Evolutionary conservation across 2,888 invertebrate species (phyloP).

Genomic region (Dynastes maya): DNA sequence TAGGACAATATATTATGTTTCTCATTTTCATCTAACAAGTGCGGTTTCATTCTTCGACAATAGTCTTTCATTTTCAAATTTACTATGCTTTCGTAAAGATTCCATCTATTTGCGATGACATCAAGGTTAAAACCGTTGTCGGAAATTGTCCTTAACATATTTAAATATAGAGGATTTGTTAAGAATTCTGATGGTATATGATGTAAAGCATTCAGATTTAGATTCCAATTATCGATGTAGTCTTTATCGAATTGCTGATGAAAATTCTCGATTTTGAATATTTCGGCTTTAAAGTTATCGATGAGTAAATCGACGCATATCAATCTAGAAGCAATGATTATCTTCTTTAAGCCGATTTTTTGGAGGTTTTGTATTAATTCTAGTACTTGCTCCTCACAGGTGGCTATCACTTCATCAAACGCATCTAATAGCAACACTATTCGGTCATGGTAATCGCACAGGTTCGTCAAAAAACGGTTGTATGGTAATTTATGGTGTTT

Average conservation of each 20-base stretch:
- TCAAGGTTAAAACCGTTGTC: neutral
- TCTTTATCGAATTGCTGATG: neutral
- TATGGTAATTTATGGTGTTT: neutral
- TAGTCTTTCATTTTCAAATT: neutral
- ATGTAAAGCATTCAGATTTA: neutral
- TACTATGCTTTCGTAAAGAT: neutral
- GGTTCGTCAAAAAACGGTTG: neutral
- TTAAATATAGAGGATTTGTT: neutral
- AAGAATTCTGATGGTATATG: neutral
- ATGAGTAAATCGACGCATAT: neutral
- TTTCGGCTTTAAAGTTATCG: neutral
- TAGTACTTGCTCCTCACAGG: neutral
- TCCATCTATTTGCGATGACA: neutral
- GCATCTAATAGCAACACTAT: neutral
- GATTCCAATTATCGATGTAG: neutral
- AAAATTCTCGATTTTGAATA: neutral
- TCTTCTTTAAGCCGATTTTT: neutral
- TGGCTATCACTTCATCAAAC: neutral
- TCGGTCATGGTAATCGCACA: neutral
- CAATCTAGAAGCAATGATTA: neutral
- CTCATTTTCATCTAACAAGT: neutral
- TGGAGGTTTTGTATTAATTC: neutral
- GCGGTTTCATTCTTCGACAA: neutral
- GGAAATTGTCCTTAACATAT: neutral
- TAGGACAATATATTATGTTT: neutral